Conservation (phyloP, 2,797 vertebrate genomes). For the Zenarchopterus dispar region DNA sequence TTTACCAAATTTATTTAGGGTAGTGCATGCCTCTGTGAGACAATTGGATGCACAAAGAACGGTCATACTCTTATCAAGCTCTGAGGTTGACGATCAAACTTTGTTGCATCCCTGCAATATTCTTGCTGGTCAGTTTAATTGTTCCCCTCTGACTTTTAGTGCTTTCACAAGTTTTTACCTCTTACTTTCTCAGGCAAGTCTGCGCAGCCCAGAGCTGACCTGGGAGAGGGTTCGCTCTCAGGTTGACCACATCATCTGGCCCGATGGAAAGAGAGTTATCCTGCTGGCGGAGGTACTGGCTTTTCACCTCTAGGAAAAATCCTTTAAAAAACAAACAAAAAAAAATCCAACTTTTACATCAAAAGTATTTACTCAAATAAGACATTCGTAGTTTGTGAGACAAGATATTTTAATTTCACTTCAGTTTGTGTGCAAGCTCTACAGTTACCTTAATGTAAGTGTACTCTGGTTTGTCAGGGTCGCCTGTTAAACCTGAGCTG, state of each 20-base stretch:
- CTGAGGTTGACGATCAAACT: no score
- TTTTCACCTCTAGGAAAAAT: not conserved
- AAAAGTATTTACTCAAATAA: not conserved
- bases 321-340: no score
- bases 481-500: conserved; percentile 98
- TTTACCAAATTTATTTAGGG: no score
- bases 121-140: not conserved
- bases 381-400: not conserved
- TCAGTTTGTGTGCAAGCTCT: not conserved
- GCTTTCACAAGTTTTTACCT: not conserved
- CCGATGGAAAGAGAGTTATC: conserved; percentile 95
- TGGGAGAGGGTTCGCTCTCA: conserved; percentile 98
- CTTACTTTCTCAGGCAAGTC: conserved; percentile 86
- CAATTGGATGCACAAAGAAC: no score
- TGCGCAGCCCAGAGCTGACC: conserved; percentile 95
- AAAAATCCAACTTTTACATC: not conserved
- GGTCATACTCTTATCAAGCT: no score
- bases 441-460: not conserved
- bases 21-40: no score
- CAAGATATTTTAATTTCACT: not conserved
- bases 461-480: conserved; percentile 79
- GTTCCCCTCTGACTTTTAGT: not conserved
- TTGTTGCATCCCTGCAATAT: not conserved
- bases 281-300: conserved; percentile 92
- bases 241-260: conserved; percentile 98